Evolutionary conservation across 2,113 vertebrate genomes (phyloP).

Genomic region (Bostrychus sinensis): DNA sequence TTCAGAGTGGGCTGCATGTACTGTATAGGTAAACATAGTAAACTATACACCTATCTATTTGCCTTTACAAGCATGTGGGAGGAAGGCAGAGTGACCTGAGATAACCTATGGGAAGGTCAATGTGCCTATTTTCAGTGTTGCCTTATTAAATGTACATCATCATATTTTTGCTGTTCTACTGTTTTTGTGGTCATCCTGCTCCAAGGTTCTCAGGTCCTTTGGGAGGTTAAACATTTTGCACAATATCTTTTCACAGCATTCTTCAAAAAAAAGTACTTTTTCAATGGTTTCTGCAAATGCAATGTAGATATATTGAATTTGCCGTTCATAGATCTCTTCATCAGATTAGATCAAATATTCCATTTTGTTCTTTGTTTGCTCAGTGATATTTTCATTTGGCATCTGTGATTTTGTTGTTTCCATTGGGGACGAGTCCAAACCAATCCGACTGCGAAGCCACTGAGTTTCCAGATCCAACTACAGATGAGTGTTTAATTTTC

Average conservation of each 20-base stretch:
- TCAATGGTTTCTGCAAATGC: background rate
- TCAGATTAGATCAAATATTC: slow-evolving; percentile 7
- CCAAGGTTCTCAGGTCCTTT: background rate
- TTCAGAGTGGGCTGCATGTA: too few species aligned
- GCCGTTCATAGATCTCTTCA: slow-evolving; percentile 1
- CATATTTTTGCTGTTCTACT: too few species aligned
- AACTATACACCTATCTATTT: too few species aligned
- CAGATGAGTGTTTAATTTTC: slow-evolving; percentile 16
- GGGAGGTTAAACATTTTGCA: background rate
- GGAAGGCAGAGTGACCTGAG: too few species aligned
- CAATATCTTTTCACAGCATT: background rate
- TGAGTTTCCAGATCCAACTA: background rate
- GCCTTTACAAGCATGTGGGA: too few species aligned
- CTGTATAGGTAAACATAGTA: too few species aligned
- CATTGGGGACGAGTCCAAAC: background rate
- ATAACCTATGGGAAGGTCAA: too few species aligned
- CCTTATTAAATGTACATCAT: too few species aligned
- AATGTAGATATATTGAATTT: background rate
- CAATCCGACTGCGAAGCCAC: background rate
- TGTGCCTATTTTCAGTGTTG: too few species aligned
- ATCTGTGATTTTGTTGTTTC: background rate
- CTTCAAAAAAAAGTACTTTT: background rate
- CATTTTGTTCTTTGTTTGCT: slow-evolving; percentile 2
- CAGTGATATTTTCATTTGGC: background rate
- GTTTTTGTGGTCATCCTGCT: too few species aligned